These are phyloP conservation scores for Palythoa caribaeorum DNA, from an alignment of 92 coral and sea anemone species.

Conservation along the genomic window DNA sequence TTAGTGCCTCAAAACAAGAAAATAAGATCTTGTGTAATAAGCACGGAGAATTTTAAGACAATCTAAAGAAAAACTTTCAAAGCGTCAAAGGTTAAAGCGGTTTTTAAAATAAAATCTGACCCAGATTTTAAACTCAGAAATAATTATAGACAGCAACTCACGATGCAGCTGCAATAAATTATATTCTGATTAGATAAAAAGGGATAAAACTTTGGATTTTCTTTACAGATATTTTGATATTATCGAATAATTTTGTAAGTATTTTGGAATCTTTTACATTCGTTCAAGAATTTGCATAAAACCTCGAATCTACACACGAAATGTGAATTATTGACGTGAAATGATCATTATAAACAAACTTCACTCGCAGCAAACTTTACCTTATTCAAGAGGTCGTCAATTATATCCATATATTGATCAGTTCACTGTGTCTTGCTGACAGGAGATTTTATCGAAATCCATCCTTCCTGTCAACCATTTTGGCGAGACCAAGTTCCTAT, in stretches of 20 bases:
- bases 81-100: background rate
- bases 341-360: background rate
- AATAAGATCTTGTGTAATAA: background rate
- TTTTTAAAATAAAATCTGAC: background rate
- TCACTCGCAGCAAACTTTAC: background rate
- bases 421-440: background rate
- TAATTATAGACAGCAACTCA: background rate
- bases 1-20: background rate
- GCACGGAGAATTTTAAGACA: background rate
- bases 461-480: background rate
- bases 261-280: background rate
- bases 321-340: background rate
- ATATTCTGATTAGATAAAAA: background rate
- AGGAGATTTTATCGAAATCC: background rate
- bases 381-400: conserved; percentile 3
- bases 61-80: background rate
- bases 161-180: background rate
- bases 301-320: background rate
- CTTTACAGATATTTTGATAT: background rate
- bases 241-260: background rate
- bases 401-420: conserved; percentile 16
- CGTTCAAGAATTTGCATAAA: background rate
- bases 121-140: background rate
- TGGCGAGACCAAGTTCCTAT: background rate
- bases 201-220: background rate